Percentiles rank a stretch among this genome's conserved stretches.
These are phyloP conservation scores for Pecten maximus DNA, from an alignment of 2,888 invertebrate species.

Conservation along the genomic window DNA sequence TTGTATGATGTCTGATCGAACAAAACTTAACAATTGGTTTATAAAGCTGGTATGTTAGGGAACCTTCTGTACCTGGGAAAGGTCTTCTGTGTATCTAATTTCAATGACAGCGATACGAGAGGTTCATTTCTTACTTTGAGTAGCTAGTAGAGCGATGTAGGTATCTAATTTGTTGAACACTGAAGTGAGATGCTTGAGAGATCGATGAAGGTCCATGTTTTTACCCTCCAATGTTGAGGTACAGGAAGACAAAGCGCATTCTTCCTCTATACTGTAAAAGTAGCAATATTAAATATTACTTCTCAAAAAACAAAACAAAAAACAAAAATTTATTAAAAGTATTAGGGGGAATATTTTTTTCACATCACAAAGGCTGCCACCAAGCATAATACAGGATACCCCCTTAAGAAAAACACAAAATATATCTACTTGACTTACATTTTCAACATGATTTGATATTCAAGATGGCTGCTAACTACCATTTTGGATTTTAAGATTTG, in stretches of 20 bases:
- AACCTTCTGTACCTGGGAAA: too few species aligned
- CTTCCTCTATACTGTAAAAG: constrained; percentile 79
- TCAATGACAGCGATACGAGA: not conserved
- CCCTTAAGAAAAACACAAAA: not conserved
- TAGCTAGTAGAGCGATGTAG: constrained; percentile 73
- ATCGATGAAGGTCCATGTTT: constrained; percentile 78
- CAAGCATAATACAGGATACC: not conserved
- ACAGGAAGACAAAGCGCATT: constrained; percentile 79
- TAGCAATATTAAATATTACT: not conserved
- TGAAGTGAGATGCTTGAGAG: constrained; percentile 72
- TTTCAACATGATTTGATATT: too few species aligned
- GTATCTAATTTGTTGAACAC: constrained; percentile 78
- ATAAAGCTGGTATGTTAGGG: too few species aligned
- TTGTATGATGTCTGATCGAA: too few species aligned
- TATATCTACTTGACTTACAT: too few species aligned
- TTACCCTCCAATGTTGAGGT: constrained; percentile 77
- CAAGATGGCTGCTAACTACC: too few species aligned
- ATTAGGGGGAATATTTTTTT: not conserved
- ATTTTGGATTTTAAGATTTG: too few species aligned
- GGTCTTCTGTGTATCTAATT: too few species aligned
- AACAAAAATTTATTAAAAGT: not conserved
- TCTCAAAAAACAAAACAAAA: not conserved
- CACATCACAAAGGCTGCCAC: too few species aligned
- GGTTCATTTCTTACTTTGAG: constrained; percentile 74
- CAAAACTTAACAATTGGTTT: too few species aligned